Percentiles rank a stretch among this genome's conserved stretches.
Conservation (phyloP, 1,140 invertebrate genomes). For the Leguminivora glycinivorella region DNA sequence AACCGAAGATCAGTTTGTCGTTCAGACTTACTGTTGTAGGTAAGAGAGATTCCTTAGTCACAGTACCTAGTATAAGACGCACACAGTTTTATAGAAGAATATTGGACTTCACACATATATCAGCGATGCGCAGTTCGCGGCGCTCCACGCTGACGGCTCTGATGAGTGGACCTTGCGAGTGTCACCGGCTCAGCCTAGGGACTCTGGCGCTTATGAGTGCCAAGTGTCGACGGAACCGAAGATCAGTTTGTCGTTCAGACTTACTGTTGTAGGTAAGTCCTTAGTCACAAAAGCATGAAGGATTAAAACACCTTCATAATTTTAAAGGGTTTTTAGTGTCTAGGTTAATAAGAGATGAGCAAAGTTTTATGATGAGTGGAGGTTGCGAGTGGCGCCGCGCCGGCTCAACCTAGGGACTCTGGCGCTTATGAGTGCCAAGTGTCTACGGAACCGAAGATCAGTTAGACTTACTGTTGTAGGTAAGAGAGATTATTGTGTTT, state of each 20-base stretch:
- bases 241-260: conserved; percentile 88
- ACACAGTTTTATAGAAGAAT: no score
- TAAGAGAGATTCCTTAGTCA: conserved; percentile 75
- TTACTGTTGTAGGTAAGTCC: conserved; percentile 89
- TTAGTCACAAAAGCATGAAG: no score
- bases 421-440: conserved; percentile 90
- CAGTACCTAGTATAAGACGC: conserved; percentile 79
- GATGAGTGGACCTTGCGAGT: conserved; percentile 93
- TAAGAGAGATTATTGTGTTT: conserved; percentile 79
- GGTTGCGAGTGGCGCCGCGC: conserved; percentile 88
- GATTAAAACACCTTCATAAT: no score
- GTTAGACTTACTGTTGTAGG: conserved; percentile 89
- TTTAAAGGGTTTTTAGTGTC: no score
- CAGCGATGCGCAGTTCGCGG: no score
- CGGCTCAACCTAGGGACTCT: conserved; percentile 87
- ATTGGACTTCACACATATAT: no score
- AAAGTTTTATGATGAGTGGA: conserved; percentile 93
- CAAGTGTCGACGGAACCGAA: conserved; percentile 93
- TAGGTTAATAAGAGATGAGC: no score
- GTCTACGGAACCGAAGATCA: conserved; percentile 92
- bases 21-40: conserved; percentile 90
- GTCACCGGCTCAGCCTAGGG: conserved; percentile 87
- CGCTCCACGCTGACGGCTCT: conserved; percentile 90
- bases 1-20: conserved; percentile 90
- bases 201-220: conserved; percentile 89